Evolutionary conservation across 2,797 vertebrate species (phyloP).

Genomic region (Peromyscus melanophrys): DNA sequence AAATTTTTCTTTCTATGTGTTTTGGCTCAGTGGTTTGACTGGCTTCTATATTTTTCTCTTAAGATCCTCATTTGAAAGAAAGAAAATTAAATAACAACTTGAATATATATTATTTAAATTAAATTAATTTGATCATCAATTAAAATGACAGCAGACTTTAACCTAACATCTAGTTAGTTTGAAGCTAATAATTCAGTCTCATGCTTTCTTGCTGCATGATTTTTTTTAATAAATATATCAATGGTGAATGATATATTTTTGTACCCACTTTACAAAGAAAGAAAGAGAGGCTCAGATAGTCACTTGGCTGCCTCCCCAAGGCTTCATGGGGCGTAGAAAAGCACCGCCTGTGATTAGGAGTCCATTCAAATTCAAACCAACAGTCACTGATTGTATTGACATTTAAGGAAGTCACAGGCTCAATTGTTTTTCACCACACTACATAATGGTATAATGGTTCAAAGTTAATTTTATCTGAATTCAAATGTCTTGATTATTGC

Average conservation of each 20-base stretch:
- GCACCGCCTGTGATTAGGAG: not conserved
- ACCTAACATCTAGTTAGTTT: not conserved
- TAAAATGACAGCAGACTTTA: not conserved
- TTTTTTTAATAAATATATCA: not conserved
- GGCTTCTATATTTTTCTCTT: not conserved
- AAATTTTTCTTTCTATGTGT: not conserved
- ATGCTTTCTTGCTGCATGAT: not conserved
- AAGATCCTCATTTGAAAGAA: not conserved
- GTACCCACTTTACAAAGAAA: not conserved
- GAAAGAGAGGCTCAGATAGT: not conserved
- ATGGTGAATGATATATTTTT: not conserved
- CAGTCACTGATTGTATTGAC: not conserved
- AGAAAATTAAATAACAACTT: not conserved
- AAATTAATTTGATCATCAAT: not conserved
- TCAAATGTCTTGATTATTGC: not conserved
- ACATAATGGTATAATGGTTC: not conserved
- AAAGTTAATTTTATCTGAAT: not conserved
- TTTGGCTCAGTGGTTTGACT: not conserved
- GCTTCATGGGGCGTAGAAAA: not conserved
- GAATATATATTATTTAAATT: not conserved
- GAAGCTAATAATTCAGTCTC: not conserved
- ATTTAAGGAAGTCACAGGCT: not conserved
- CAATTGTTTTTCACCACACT: not conserved
- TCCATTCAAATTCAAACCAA: not conserved
- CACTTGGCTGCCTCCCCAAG: not conserved